A percentile compares a stretch with the other conserved stretches of the same genome.
Evolutionary conservation across 2,113 vertebrate species (phyloP).

Genomic region (Tringa solitaria): DNA sequence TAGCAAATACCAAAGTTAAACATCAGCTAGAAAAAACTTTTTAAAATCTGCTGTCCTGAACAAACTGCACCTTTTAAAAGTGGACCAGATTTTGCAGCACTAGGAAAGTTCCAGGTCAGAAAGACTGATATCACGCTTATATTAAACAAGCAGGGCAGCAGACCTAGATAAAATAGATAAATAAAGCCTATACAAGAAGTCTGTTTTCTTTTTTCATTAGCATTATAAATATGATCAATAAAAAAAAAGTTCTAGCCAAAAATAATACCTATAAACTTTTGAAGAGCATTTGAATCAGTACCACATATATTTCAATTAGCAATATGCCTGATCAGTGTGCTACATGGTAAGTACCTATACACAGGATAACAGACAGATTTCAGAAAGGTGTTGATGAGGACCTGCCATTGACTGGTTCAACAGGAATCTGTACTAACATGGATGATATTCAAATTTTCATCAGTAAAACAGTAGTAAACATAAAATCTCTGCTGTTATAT

Average conservation of each 20-base stretch:
- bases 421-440: neutral
- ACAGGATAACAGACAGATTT: neutral
- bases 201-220: neutral
- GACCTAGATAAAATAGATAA: neutral
- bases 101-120: neutral
- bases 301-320: neutral
- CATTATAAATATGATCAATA: neutral
- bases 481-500: neutral
- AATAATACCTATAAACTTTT: neutral
- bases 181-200: neutral
- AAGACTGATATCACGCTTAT: neutral
- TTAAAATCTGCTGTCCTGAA: neutral
- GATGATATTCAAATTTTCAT: neutral
- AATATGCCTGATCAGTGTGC: neutral
- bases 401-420: neutral
- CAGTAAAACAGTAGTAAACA: neutral
- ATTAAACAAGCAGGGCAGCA: neutral
- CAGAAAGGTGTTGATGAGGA: neutral
- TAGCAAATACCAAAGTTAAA: neutral
- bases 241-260: neutral
- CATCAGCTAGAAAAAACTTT: neutral
- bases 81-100: neutral
- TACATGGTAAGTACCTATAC: neutral
- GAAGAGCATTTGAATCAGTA: neutral
- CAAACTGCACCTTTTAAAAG: neutral